Conservation (phyloP, 2,113 vertebrate genomes). For the Scophthalmus maximus region DNA sequence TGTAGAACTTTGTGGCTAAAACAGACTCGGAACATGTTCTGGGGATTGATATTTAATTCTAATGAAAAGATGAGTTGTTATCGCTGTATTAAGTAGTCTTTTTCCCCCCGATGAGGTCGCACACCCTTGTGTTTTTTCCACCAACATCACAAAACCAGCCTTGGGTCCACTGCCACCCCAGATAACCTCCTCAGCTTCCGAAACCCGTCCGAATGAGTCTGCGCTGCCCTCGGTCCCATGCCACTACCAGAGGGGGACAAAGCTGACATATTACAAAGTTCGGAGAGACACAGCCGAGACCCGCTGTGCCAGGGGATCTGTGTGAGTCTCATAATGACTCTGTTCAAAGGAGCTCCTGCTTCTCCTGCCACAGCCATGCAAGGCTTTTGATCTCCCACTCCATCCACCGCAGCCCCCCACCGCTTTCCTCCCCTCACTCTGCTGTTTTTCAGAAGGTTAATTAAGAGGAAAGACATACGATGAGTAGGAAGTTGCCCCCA, state of each 20-base stretch:
- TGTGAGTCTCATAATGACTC: constrained; percentile 70
- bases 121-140: constrained; percentile 6
- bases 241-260: constrained; percentile 38
- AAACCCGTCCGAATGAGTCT: constrained; percentile 23
- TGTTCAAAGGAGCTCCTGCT: constrained; percentile 68
- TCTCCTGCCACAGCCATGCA: constrained; percentile 56
- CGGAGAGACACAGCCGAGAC: constrained; percentile 40
- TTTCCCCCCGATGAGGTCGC: constrained; percentile 33
- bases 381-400: constrained; percentile 72
- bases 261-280: constrained; percentile 59
- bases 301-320: constrained; percentile 52
- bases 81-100: constrained; percentile 29
- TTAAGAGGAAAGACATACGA: constrained; percentile 66
- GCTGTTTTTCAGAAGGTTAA: constrained; percentile 60
- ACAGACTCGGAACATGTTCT: constrained; percentile 33
- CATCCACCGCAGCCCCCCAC: constrained; percentile 20
- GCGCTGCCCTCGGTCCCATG: constrained; percentile 17
- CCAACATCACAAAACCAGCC: constrained; percentile 41
- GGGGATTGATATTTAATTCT: constrained; percentile 53
- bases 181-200: constrained; percentile 44
- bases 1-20: constrained; percentile 21
- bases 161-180: constrained; percentile 31
- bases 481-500: constrained; percentile 36
- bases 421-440: constrained; percentile 21
- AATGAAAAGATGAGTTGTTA: constrained; percentile 46